A percentile compares a stretch with the other conserved stretches of the same genome.
Evolutionary conservation across 2,888 invertebrate genomes (phyloP).

Genomic region (Drosophila mulleri): DNA sequence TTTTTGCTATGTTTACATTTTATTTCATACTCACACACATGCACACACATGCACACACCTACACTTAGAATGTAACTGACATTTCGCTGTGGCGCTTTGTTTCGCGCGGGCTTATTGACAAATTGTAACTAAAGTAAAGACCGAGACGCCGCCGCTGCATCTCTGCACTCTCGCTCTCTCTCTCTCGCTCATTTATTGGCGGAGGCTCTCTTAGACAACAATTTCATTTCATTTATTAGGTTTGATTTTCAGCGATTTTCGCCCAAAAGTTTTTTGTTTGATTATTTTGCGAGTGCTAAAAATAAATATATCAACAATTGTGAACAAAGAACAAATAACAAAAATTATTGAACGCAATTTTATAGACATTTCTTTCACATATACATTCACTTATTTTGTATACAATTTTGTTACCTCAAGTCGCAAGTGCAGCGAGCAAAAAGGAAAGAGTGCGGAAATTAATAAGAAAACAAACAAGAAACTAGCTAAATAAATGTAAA

Average conservation of each 20-base stretch:
- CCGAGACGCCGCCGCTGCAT: slow-evolving; percentile 22
- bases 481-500: slow-evolving; percentile 7
- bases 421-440: slow-evolving; percentile 25
- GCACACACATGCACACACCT: slow-evolving; percentile 2
- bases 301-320: slow-evolving; percentile 51
- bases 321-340: slow-evolving; percentile 48
- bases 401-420: slow-evolving; percentile 1
- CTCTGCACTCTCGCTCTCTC: neutral
- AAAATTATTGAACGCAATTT: slow-evolving; percentile 32
- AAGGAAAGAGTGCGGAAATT: slow-evolving; percentile 15
- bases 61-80: slow-evolving; percentile 62
- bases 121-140: slow-evolving; percentile 53
- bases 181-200: neutral
- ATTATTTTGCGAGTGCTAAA: slow-evolving; percentile 52
- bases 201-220: slow-evolving; percentile 19
- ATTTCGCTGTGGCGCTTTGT: slow-evolving; percentile 75
- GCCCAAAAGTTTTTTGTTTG: slow-evolving; percentile 32
- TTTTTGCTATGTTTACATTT: slow-evolving; percentile 63
- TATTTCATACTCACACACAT: slow-evolving; percentile 23
- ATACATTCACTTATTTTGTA: slow-evolving; percentile 1
- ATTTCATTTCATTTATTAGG: slow-evolving; percentile 26
- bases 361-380: slow-evolving; percentile 18
- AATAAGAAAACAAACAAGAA: slow-evolving; percentile 1
- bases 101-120: slow-evolving; percentile 78
- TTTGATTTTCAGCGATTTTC: slow-evolving; percentile 15